Evolutionary conservation across 2,113 vertebrate genomes (phyloP).

Genomic region (Fulica atra): DNA sequence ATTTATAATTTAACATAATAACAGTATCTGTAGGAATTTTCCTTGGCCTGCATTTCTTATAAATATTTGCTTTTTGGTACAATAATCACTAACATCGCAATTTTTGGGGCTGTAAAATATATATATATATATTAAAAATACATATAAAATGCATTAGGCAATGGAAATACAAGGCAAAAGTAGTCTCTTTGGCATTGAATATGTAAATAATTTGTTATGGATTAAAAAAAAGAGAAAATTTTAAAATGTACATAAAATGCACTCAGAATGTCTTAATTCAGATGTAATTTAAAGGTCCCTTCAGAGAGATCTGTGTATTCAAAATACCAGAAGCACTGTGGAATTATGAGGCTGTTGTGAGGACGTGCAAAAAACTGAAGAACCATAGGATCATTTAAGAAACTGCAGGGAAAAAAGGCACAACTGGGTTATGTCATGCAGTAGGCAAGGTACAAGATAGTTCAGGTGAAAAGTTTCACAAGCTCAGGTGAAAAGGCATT

Average conservation of each 20-base stretch:
- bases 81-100: background rate
- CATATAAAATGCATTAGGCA: background rate
- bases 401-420: background rate
- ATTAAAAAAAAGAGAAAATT: background rate
- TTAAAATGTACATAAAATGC: background rate
- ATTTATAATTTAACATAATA: background rate
- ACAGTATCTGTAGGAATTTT: background rate
- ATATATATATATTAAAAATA: accelerated
- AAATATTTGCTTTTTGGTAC: background rate
- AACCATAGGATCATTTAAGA: background rate
- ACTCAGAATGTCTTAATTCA: background rate
- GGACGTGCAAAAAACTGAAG: background rate
- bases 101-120: background rate
- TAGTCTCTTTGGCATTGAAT: background rate
- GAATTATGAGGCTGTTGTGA: accelerated
- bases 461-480: no score
- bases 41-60: background rate
- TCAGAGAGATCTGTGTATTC: background rate
- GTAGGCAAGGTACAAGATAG: background rate
- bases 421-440: background rate
- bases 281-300: background rate
- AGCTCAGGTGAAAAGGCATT: background rate
- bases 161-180: background rate
- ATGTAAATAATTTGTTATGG: background rate
- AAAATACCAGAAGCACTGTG: background rate